Evolutionary conservation across 2,113 vertebrate species (phyloP), one percentile per base, ranked within the genome.

Genomic region (Apodemus speciosus): DNA sequence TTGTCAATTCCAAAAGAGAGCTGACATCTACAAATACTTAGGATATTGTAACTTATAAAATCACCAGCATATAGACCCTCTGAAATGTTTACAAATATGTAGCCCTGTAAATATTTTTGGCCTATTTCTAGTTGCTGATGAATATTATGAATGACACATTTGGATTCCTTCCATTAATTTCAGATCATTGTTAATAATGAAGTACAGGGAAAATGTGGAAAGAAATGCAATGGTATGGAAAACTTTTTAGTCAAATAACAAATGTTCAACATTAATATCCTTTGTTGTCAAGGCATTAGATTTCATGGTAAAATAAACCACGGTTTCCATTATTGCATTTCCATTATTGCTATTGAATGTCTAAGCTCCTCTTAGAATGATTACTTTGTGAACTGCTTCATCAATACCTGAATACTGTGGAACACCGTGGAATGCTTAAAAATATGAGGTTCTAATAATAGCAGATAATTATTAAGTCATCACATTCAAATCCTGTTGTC

Each of bases 401-500:
- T 86, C 64, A 89, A 38, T 90, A 73, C 84, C 51, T 38, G 2
- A 58, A 21, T 83, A 69, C 68, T 58, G 5, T 58, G 58, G 25
- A 32, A 0, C 43, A 69, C 85, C 83, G 21, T 51, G n/a, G 30
- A 38, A 89, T 87, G 75, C 11, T 66, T 49, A 89, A 83, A 96
- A 86, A 69, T 85, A 79, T 62, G 30, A 71, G 49, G 5, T 86
- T 87, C 43, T 91, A 92, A 91, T 89, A 88, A 88, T 90, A 93
- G 6, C 13, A 43, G 1, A 4, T 6, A 60, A 38, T 93, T 97
- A 87, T 69, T 91, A 95, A 95, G 46, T 30, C 84, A 94, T 88
- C 77, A 86, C 0, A n/a, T 32, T 94, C 58, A 95, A 96, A 96
- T 97, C 94, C 9, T 93, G 96, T 93, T 90, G 88, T 25, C 95